Percentiles rank a stretch among this genome's conserved stretches.
Evolutionary conservation across 92 coral and sea anemone genomes (phyloP).

Genomic region (Umimayanthus chanpuru): DNA sequence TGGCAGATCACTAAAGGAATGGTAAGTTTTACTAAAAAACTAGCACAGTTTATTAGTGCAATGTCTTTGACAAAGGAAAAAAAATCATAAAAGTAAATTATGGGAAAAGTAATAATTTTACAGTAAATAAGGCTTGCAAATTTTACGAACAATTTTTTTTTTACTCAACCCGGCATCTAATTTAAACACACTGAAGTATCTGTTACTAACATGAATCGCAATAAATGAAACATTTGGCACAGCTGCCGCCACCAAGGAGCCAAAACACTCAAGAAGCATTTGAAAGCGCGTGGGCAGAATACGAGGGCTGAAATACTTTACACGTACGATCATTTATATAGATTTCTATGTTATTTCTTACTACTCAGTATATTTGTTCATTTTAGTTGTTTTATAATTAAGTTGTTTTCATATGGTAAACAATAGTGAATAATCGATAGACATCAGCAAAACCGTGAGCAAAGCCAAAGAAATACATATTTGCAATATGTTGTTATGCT

Average conservation of each 20-base stretch:
- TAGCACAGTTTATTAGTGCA: neutral
- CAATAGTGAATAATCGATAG: too few relatives aligned
- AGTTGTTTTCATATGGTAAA: too few relatives aligned
- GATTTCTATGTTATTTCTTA: too few relatives aligned
- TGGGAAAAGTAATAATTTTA: too few relatives aligned
- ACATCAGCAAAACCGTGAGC: too few relatives aligned
- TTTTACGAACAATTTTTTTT: too few relatives aligned
- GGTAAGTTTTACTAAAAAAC: neutral
- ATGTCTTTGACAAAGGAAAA: neutral
- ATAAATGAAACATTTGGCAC: neutral
- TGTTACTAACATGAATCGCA: neutral
- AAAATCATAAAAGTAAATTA: neutral
- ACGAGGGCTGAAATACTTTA: neutral
- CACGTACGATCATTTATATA: too few relatives aligned
- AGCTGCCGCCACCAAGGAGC: neutral
- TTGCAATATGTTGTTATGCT: too few relatives aligned
- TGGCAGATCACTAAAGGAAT: constrained; percentile 22
- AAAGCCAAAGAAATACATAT: too few relatives aligned
- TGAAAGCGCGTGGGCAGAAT: neutral
- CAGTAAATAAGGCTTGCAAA: neutral
- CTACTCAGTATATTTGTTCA: too few relatives aligned
- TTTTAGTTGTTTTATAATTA: too few relatives aligned
- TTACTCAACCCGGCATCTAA: neutral
- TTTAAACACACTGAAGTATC: neutral
- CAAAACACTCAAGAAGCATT: neutral